Evolutionary conservation across 2,113 vertebrate genomes (phyloP), one percentile per base, ranked within the genome.

Genomic region (Fulmarus glacialis): DNA sequence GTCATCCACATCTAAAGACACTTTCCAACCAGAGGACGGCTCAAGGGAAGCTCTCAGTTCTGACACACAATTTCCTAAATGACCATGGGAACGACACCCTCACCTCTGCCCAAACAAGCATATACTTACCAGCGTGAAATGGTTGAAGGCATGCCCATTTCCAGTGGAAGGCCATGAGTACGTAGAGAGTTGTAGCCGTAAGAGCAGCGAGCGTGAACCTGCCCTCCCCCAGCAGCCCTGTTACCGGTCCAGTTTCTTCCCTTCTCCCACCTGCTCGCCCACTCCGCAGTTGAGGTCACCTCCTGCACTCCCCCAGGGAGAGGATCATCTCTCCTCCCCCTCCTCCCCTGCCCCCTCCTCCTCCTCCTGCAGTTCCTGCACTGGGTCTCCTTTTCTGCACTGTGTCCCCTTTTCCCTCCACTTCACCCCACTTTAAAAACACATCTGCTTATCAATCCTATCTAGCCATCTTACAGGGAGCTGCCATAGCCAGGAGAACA

Each of bases 151-250:
- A 29, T 1, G 47, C 43, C 15, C 43, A 60, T 12, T 60, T 50
- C n/a, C 68, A 40, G 11, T 26, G 50, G 29, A 77, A 78, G 50
- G 45, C 56, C n/a, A 20, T 0, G 8, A 52, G 27, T 36, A 56
- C 0, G 0, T 6, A 40, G 8, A 22, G 48, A 40, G 36, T 8
- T 58, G 59, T 5, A 56, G 42, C 23, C 0, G 0, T 29, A 60
- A 52, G 36, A 90, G 36, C 81, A 60, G 62, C 0, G 6, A 63
- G 40, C 2, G 4, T 24, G 24, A 90, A n/a, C 71, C 59, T 27
- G n/a, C 43, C 27, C 56, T 56, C 27, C 40, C 42, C 24, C 8
- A 26, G 53, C 53, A 82, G 30, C 10, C 66, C 74, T 23, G 9
- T 11, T 34, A 47, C 40, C 47, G 48, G 38, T 21, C 45, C 71